Percentiles rank a stretch among this genome's conserved stretches.
Evolutionary conservation across 1,140 invertebrate genomes (phyloP).

Genomic region (Drosophila micromelanica): DNA sequence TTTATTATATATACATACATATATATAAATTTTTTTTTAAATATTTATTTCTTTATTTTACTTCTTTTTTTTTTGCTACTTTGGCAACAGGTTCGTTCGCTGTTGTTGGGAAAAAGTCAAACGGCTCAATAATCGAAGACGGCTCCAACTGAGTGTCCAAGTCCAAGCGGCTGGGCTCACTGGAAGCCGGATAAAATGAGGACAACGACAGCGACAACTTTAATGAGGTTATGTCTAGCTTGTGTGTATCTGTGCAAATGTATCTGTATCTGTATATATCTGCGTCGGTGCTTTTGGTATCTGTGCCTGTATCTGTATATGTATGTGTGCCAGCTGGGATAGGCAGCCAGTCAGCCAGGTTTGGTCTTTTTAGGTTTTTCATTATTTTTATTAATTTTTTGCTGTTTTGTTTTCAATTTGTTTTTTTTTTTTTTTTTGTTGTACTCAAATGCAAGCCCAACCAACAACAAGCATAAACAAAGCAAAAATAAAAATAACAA

Average conservation of each 20-base stretch:
- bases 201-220: constrained; percentile 78
- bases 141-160: constrained; percentile 33
- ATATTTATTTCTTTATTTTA: constrained; percentile 34
- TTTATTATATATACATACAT: not conserved
- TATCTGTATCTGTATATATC: constrained; percentile 7
- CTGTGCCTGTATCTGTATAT: constrained; percentile 10
- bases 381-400: constrained; percentile 18
- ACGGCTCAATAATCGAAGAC: constrained; percentile 76
- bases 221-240: constrained; percentile 76
- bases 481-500: constrained; percentile 40
- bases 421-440: not conserved
- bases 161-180: constrained; percentile 40
- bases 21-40: constrained; percentile 28
- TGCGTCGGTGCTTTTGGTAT: constrained; percentile 5
- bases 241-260: constrained; percentile 22
- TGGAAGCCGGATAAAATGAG: constrained; percentile 72
- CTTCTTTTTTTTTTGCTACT: constrained; percentile 58
- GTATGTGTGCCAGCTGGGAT: constrained; percentile 56
- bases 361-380: constrained; percentile 1
- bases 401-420: constrained; percentile 3
- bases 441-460: constrained; percentile 26
- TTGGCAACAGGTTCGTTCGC: constrained; percentile 75
- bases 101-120: constrained; percentile 67
- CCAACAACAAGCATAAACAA: constrained; percentile 26
- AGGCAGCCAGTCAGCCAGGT: constrained; percentile 34